These are phyloP conservation scores for Idaea aversata DNA, from an alignment of 2,888 invertebrate genomes.

Conservation along the genomic window DNA sequence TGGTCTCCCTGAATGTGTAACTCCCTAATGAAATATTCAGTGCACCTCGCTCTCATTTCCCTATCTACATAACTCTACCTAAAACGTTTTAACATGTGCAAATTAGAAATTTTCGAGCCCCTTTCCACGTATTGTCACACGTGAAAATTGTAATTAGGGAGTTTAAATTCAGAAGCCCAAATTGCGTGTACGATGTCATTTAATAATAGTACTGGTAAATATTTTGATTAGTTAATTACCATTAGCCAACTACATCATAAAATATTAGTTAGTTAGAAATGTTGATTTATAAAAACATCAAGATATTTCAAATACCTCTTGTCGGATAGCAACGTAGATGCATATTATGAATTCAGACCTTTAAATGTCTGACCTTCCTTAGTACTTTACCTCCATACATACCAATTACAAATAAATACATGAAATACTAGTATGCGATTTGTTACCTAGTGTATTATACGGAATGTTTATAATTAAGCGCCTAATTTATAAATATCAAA, in stretches of 20 bases:
- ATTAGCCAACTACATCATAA: neutral
- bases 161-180: no score
- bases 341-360: neutral
- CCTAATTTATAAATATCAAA: no score
- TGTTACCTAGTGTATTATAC: neutral
- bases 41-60: slow-evolving; percentile 1
- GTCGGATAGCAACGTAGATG: neutral
- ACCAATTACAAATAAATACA: neutral
- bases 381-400: neutral
- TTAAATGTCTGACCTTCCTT: neutral
- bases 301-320: neutral
- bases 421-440: neutral
- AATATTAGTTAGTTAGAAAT: neutral
- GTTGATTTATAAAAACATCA: neutral
- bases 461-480: neutral
- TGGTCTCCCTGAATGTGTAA: neutral
- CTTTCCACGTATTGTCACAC: neutral
- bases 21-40: slow-evolving; percentile 13
- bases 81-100: neutral
- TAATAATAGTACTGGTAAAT: neutral
- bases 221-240: neutral
- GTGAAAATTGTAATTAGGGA: neutral
- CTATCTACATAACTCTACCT: neutral
- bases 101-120: neutral
- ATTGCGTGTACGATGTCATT: no score